A percentile compares a stretch with the other conserved stretches of the same genome.
Evolutionary conservation across 2,113 vertebrate species (phyloP).

Genomic region (Elgaria multicarinata): DNA sequence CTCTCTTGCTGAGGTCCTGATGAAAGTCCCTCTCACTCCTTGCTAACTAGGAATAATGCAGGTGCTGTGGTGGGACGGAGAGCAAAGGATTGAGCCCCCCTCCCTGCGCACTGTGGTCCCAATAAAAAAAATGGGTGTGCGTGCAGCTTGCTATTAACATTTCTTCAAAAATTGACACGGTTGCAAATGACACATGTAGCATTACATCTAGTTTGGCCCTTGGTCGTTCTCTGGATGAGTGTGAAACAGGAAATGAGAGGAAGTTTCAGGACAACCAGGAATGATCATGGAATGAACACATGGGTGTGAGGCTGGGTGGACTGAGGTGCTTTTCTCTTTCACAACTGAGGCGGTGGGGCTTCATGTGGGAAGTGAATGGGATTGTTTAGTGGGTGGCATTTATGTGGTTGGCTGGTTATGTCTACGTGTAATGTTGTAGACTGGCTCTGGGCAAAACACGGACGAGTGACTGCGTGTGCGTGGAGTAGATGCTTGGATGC

Average conservation of each 20-base stretch:
- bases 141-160: not conserved
- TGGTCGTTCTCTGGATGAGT: not conserved
- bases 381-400: not conserved
- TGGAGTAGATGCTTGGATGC: not conserved
- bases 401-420: not conserved
- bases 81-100: not conserved
- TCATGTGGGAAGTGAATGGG: not conserved
- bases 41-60: too few species aligned
- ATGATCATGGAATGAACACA: too few species aligned
- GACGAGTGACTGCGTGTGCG: not conserved
- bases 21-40: not conserved
- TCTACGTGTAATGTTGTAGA: too few species aligned
- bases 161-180: not conserved
- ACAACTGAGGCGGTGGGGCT: not conserved
- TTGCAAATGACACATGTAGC: not conserved
- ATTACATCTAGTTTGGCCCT: not conserved
- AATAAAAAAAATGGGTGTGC: too few species aligned
- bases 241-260: not conserved
- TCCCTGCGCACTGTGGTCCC: not conserved
- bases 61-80: not conserved
- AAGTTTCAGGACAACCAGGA: not conserved
- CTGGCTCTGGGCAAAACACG: not conserved
- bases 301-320: too few species aligned
- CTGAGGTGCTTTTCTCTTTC: too few species aligned
- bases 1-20: not conserved